Evolutionary conservation across 2,888 invertebrate species (phyloP), one percentile per base, ranked within the genome.

Genomic region (Agriopis marginaria): DNA sequence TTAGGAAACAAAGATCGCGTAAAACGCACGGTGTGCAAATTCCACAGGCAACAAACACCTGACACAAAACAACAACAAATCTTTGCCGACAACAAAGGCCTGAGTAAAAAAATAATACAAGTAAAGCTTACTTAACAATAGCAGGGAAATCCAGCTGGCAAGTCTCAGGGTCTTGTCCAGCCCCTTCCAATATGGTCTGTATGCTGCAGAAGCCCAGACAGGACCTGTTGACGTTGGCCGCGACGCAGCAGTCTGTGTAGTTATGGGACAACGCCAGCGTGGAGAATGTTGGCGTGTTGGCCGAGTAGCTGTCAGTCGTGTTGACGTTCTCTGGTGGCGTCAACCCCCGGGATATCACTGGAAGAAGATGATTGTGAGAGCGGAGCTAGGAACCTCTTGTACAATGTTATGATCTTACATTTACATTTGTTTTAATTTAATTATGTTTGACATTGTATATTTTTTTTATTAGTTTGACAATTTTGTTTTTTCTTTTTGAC

Each of bases 121-220:
- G n/a, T 47, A 12, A 47, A 50, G 79, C 89, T 86, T 79, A 94
- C 94, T 91, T 94, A 50, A 98, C 97, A 77, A 98, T 97, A 66
- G 95, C 94, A 0, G 97, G 97, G 83, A 98, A 97, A 83, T 97
- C 97, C 23, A 95, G 94, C 86, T 98, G 97, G 82, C 98, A 98
- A 23, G 96, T 95, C 86, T 97, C 97, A 0, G 97, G 97, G 81
- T 97, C 97, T 81, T 97, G 96, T 4, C 97, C 97, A 0, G 97
- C 97, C 14, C 97, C 97, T 83, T 96, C 96, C 65, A 97, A 86
- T 71, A 97, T 97, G 65, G 96, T 96, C 83, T 97, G 97, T 39
- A 98, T 96, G 82, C 97, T 97, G 90, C 98, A 98, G 88, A 97
- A 98, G 58, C 97, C 97, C 67, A 97, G 94, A 83, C 98, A 98